phyloP scores from a whole-genome alignment of 2,797 vertebrate species.

The Scleropages formosus region DNA sequence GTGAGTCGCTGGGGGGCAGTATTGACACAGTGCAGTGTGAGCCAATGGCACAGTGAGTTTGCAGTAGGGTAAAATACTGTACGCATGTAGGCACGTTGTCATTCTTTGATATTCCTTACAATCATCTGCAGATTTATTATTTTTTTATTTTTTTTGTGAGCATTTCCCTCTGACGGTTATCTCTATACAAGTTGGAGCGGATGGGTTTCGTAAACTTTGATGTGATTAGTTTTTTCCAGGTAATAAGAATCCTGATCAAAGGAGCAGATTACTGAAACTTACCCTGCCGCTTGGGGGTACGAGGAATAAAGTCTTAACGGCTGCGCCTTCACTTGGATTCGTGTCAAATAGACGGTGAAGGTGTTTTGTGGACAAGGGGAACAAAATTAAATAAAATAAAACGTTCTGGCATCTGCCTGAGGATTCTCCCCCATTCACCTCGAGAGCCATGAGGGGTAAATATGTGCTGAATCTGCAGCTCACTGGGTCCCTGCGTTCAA shows the following conservation, averaged over 20 bases:
- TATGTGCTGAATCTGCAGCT: no score
- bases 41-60: conserved; percentile 1
- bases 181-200: conserved; percentile 16
- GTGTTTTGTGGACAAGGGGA: no score
- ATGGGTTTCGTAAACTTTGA: conserved; percentile 36
- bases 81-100: conserved; percentile 32
- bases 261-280: conserved; percentile 36
- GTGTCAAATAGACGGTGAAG: background rate
- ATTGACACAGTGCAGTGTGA: conserved; percentile 32
- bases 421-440: no score
- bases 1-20: conserved; percentile 47
- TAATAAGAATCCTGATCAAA: conserved; percentile 45
- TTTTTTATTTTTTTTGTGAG: no score
- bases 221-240: conserved; percentile 45
- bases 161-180: conserved; percentile 23
- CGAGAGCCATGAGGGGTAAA: background rate
- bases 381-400: no score
- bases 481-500: no score
- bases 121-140: conserved; percentile 30
- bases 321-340: background rate
- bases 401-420: no score
- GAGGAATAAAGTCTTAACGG: conserved; percentile 3
- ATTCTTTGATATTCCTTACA: conserved; percentile 20
- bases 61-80: conserved; percentile 25
- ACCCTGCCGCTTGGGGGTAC: conserved; percentile 24